These are phyloP conservation scores for Batillaria attramentaria DNA, from an alignment of 1,140 invertebrate genomes.

Conservation along the genomic window DNA sequence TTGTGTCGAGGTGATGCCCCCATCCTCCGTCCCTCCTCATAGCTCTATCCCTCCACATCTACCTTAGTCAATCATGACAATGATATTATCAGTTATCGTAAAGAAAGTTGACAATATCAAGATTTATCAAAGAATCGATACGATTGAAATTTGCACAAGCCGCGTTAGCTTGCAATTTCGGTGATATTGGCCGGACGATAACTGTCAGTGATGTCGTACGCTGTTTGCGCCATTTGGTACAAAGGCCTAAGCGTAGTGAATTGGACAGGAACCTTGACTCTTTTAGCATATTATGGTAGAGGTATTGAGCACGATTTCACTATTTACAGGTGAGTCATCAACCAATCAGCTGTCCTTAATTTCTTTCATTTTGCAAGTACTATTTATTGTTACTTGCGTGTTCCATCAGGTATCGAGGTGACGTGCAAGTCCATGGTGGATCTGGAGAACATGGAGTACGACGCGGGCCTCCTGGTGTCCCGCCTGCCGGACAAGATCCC, in stretches of 20 bases:
- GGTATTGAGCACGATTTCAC: not conserved
- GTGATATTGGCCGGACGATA: too few relatives aligned
- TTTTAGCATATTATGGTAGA: not conserved
- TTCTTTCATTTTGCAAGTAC: not conserved
- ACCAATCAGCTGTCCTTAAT: not conserved
- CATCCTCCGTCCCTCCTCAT: too few relatives aligned
- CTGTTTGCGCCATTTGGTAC: too few relatives aligned
- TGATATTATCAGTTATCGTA: not conserved
- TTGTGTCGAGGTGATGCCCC: too few relatives aligned
- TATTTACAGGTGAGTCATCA: not conserved
- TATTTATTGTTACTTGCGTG: not conserved
- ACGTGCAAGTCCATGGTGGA: slow-evolving; percentile 15
- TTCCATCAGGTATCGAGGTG: not conserved
- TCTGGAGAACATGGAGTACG: not conserved
- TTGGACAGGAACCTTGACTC: too few relatives aligned
- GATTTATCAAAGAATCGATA: too few relatives aligned
- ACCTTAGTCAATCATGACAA: not conserved
- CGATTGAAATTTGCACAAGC: too few relatives aligned
- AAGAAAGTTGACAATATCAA: too few relatives aligned
- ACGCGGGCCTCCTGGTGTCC: slow-evolving; percentile 16
- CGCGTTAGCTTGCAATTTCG: too few relatives aligned
- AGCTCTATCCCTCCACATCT: not conserved
- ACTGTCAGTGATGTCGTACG: too few relatives aligned
- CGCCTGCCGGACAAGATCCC: slow-evolving; percentile 18
- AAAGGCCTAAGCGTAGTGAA: too few relatives aligned